These are phyloP conservation scores for Bettongia penicillata DNA, from an alignment of 2,113 vertebrate genomes.

Conservation along the genomic window DNA sequence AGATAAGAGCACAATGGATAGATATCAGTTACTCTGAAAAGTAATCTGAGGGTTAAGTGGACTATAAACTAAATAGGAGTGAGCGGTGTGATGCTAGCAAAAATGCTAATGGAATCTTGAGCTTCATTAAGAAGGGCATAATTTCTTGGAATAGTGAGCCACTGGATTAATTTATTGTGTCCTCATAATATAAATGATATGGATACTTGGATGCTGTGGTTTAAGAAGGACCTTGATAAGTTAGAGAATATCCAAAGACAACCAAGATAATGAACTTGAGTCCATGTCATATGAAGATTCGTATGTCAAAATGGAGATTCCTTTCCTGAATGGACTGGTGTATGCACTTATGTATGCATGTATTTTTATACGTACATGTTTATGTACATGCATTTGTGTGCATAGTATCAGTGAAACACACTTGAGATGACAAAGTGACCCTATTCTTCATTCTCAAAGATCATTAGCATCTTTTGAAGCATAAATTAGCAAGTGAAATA, in stretches of 20 bases:
- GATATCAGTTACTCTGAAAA: background rate
- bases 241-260: background rate
- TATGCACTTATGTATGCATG: too few species aligned
- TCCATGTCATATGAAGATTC: background rate
- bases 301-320: background rate
- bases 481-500: background rate
- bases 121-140: background rate
- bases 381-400: background rate
- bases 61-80: background rate
- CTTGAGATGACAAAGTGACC: background rate
- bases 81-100: background rate
- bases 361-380: background rate
- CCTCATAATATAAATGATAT: background rate
- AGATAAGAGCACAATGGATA: background rate
- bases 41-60: background rate
- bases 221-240: background rate
- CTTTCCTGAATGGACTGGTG: background rate
- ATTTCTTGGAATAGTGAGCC: background rate
- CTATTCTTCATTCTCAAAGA: background rate
- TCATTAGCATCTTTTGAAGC: background rate
- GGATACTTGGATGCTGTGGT: background rate
- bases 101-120: background rate
- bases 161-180: background rate
- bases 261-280: background rate
- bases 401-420: background rate